A percentile compares a stretch with the other conserved stretches of the same genome.
phyloP scores from a whole-genome alignment of 2,888 invertebrate species.

The Polymixis lichenea region DNA sequence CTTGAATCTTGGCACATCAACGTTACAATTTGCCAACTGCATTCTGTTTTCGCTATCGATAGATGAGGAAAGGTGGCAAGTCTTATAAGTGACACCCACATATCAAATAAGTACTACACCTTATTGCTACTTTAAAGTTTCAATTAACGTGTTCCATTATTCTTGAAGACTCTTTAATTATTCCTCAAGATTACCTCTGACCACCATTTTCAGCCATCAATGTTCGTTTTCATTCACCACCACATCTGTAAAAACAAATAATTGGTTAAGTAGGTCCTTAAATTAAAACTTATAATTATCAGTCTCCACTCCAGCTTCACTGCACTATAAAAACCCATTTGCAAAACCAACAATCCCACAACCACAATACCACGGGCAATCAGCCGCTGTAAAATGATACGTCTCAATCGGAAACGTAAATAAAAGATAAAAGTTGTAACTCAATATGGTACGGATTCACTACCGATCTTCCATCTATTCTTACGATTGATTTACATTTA shows the following conservation, averaged over 20 bases:
- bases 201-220: neutral
- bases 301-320: neutral
- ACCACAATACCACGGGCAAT: constrained; percentile 64
- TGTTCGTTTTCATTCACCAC: neutral
- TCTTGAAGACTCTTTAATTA: neutral
- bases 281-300: constrained; percentile 23
- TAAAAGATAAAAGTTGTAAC: constrained; percentile 87
- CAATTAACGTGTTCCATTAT: neutral
- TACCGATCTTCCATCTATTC: constrained; percentile 79
- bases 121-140: neutral
- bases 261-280: neutral
- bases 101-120: neutral
- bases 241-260: constrained; percentile 39
- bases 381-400: constrained; percentile 82
- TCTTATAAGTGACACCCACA: neutral
- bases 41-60: neutral
- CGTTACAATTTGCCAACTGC: neutral
- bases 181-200: neutral
- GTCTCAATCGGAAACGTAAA: constrained; percentile 87
- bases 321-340: constrained; percentile 68
- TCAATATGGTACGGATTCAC: constrained; percentile 85
- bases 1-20: neutral
- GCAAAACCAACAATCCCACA: constrained; percentile 78
- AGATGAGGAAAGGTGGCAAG: neutral
- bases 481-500: constrained; percentile 82